Base-by-base conservation (phyloP, 2,888 invertebrate species). In the Xylota sylvarum region DNA sequence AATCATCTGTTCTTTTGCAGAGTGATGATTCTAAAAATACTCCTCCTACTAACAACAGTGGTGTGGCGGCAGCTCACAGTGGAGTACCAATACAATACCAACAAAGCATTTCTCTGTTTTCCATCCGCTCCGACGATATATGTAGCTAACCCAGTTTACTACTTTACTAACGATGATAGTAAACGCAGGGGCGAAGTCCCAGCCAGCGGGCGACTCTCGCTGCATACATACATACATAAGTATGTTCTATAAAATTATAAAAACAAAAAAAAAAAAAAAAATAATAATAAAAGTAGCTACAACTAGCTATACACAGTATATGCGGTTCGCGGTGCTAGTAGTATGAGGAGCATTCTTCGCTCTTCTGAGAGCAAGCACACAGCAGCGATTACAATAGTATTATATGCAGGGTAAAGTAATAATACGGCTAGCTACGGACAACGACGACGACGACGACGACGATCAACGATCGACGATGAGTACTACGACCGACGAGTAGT, bases 1-100 rank as follows among this genome's bases (percentile, higher is more conserved):
- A 78, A 52, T 55, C 62, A 56, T 73, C 17, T 67, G 43, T 35
- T 67, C 56, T 56, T 74, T 67, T 32, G 55, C 55, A 27, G 40
- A 79, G 58, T 84, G 69, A 76, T 81, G 56, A 10, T 77, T 86
- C 85, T 85, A 85, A 76, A 85, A 81, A 85, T 85, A 80, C 56
- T 40, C 64, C 17, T 56, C 64, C 17, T 56, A 46, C 32, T 32
- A 46, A 76, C 27, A 46, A 27, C 43, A 64, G 5, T 17, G n/a
- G 6, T 14, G 32, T 27, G 52, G n/a, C n/a, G n/a, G n/a, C n/a
- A n/a, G n/a, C n/a, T n/a, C 10, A 52, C n/a, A 10, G 14, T 23
- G 27, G 52, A 65, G 46, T 64, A 84, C 69, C 69, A n/a, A n/a
- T n/a, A n/a, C 58, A 37, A 72, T 62, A 76, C 62, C 17, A 58